phyloP scores from a whole-genome alignment of 1,140 invertebrate species.

The Antheraea pernyi region DNA sequence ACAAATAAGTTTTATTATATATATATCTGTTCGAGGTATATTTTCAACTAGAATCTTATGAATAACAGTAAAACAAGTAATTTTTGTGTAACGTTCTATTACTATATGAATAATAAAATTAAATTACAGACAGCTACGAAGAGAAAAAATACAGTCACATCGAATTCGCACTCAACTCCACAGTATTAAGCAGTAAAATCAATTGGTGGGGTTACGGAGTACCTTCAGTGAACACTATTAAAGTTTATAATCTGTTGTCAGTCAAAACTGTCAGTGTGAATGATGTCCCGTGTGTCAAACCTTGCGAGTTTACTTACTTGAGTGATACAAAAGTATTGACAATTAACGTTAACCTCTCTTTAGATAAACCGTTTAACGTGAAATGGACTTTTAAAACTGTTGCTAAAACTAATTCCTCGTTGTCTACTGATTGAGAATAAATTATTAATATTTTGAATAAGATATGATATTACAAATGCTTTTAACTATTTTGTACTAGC shows the following conservation, averaged over 20 bases:
- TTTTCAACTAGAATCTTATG: no score
- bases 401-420: not conserved
- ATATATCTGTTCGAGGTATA: no score
- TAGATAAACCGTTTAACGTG: slow-evolving; percentile 60
- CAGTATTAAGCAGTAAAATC: slow-evolving; percentile 69
- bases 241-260: slow-evolving; percentile 43
- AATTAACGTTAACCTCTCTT: slow-evolving; percentile 52
- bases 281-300: slow-evolving; percentile 36
- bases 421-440: no score
- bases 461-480: no score
- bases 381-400: slow-evolving; percentile 39
- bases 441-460: no score
- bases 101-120: not conserved
- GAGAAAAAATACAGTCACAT: slow-evolving; percentile 81
- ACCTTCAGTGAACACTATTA: slow-evolving; percentile 61
- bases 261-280: slow-evolving; percentile 56
- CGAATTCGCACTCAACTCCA: slow-evolving; percentile 76
- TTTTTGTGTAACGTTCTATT: no score
- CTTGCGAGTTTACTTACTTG: slow-evolving; percentile 48
- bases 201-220: slow-evolving; percentile 78
- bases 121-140: slow-evolving; percentile 80
- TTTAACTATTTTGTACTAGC: no score
- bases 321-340: slow-evolving; percentile 45
- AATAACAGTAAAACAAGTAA: no score
- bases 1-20: no score